Base-by-base conservation (phyloP, 2,797 vertebrate species). In the Trematomus bernacchii region DNA sequence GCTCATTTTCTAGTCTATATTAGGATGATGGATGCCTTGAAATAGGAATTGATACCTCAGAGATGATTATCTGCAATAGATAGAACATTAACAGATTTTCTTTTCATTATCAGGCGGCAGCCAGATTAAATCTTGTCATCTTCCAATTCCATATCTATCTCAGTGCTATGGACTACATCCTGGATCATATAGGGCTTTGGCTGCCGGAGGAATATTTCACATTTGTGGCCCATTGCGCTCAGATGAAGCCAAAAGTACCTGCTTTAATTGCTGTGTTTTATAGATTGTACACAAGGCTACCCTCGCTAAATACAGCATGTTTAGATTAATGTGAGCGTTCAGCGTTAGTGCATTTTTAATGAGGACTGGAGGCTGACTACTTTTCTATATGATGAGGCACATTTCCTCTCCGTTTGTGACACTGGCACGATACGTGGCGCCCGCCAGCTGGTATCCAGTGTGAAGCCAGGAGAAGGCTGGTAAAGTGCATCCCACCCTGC, bases 291-390 rank as follows among this genome's bases (percentile, higher is more conserved):
- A 90, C 86, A 91, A 90, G 91, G 92, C 93, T 91, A 89, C 87
- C 85, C 88, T 90, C 75, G 72, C 85, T 92, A 93, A 94, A 93
- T 92, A 89, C 86, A 81, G 80, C 85, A 80, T 77, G 89, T 90
- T 88, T 87, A 93, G 91, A 94, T 92, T 91, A 94, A 93, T 94
- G 90, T 88, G 80, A 91, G 86, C 79, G 79, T 94, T 93, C 91
- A 87, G 89, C 80, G 70, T 89, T 92, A 80, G 88, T 92, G 94
- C 91, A 91, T 94, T 93, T 94, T 93, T 93, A 95, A 95, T 94
- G 86, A 93, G 88, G 87, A 86, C 89, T 87, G 82, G 84, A 93
- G 91, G 90, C 90, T 93, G 91, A 85, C 85, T 90, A 89, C 87
- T 91, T 91, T 92, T 91, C 91, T 93, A 93, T 94, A 93, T 71